These are phyloP conservation scores for Drosophila teissieri DNA, from an alignment of 1,140 invertebrate genomes.

Conservation along the genomic window DNA sequence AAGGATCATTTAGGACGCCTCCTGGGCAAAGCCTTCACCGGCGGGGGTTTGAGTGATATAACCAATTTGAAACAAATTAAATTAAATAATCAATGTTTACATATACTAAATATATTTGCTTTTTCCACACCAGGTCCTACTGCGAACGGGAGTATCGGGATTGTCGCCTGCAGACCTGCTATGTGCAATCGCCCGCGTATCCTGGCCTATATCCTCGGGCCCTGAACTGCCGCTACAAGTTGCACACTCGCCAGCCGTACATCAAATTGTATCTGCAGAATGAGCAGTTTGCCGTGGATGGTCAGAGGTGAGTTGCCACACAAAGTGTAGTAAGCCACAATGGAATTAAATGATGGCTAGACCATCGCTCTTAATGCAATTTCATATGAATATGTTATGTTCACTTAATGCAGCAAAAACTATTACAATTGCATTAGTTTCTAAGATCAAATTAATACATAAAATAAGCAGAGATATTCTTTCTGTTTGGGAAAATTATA, in stretches of 20 bases:
- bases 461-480: not conserved
- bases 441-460: not conserved
- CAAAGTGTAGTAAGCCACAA: not conserved
- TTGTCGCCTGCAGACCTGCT: constrained; percentile 94
- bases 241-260: constrained; percentile 94
- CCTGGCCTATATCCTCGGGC: constrained; percentile 96
- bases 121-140: constrained; percentile 88
- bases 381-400: not conserved
- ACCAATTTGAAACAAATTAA: constrained; percentile 69
- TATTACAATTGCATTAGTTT: not conserved
- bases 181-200: constrained; percentile 96
- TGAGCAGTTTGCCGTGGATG: constrained; percentile 96
- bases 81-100: constrained; percentile 51
- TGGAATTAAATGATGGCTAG: too few relatives aligned
- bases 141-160: constrained; percentile 94
- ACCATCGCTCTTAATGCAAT: not conserved
- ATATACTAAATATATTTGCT: not conserved
- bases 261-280: constrained; percentile 97
- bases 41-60: constrained; percentile 18
- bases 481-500: too few relatives aligned
- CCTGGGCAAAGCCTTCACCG: constrained; percentile 56
- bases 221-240: constrained; percentile 94
- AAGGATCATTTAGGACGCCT: constrained; percentile 61
- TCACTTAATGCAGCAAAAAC: not conserved
- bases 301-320: constrained; percentile 87